Evolutionary conservation across 2,888 invertebrate species (phyloP), one percentile per base, ranked within the genome.

Genomic region (Colletes collaris): DNA sequence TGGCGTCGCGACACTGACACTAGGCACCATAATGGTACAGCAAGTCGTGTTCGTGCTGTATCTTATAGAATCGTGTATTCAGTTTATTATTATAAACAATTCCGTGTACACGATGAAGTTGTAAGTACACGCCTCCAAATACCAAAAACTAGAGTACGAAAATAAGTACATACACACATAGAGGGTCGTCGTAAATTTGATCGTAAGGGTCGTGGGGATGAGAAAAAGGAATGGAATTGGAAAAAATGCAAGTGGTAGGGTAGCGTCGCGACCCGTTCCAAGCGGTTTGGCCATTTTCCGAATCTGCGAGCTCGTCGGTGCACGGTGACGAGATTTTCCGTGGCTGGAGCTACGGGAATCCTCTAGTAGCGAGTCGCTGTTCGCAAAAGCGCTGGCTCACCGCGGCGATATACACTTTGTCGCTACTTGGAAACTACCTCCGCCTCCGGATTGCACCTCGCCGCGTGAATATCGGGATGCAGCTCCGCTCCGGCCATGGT

Each of bases 371-470:
- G 27, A 37, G 55, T n/a, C 52, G 69, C 46, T 27, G 72, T 35
- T 58, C 27, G 75, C 63, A 50, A 81, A 83, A 72, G 76, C 72
- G 19, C 60, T 46, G 44, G 60, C 67, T 71, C 69, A 52, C 56
- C 56, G 70, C 75, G 56, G 53, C 78, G 86, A 85, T 72, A 70
- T 40, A 71, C 72, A 82, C 78, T 84, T 86, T 82, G 86, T 84
- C 80, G 86, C 80, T 75, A 82, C 79, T 84, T 75, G 82, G 82
- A 86, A 84, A 82, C 78, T 82, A 68, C 82, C 82, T 81, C 84
- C 81, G 81, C 86, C 79, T 78, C 74, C 79, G 78, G 80, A 80
- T 84, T 75, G 76, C 84, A 82, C 80, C 77, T 83, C 68, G 74
- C 56, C 56, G 83, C 77, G 44, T 46, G 60, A 76, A 81, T 85